Evolutionary conservation across 2,113 vertebrate genomes (phyloP).

Genomic region (Carollia perspicillata): DNA sequence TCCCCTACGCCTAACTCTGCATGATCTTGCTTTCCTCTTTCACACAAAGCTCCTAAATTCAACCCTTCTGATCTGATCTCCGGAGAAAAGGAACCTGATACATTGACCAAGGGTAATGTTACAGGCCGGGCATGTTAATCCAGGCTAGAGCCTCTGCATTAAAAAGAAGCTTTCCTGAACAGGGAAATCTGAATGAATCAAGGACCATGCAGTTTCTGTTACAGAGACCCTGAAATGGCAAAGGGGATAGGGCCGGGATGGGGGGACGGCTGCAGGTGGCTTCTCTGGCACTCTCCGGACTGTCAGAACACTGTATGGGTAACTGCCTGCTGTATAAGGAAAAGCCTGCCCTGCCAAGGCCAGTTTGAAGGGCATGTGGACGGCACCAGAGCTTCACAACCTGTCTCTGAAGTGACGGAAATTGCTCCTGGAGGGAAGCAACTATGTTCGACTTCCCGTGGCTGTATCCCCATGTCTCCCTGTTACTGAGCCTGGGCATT

Average conservation of each 20-base stretch:
- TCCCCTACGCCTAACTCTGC: neutral
- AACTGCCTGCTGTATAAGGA: neutral
- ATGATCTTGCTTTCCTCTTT: neutral
- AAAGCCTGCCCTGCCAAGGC: neutral
- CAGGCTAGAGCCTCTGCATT: neutral
- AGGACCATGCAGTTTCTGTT: neutral
- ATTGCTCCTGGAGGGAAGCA: neutral
- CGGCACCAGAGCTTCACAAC: neutral
- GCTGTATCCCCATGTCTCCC: neutral
- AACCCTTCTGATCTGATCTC: neutral
- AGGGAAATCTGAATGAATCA: neutral
- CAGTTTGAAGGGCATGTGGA: neutral
- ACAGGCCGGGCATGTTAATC: neutral
- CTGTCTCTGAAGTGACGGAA: neutral
- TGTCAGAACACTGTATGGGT: neutral
- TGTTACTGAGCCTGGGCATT: neutral
- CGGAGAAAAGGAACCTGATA: neutral
- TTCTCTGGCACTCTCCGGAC: neutral
- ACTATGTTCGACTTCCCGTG: neutral
- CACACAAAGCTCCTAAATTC: neutral
- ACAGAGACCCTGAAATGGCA: neutral
- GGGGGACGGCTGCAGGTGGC: neutral
- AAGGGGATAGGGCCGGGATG: neutral
- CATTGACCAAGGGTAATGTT: neutral
- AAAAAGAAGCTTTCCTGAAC: neutral